Evolutionary conservation across 2,888 invertebrate species (phyloP).

Genomic region (Piscicola geometra): DNA sequence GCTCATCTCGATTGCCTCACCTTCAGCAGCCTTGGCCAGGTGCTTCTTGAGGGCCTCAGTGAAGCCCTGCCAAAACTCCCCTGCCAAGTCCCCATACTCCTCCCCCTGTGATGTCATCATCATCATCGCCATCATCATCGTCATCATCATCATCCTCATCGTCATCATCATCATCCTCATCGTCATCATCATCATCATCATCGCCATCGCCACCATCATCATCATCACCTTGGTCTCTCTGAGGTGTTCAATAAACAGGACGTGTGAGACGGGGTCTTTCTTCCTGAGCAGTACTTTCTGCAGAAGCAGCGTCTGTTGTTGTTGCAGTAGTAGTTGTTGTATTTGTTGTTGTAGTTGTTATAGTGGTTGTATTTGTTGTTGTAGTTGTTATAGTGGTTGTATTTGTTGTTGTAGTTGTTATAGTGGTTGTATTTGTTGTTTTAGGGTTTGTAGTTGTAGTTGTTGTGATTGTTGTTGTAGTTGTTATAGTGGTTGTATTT

Average conservation of each 20-base stretch:
- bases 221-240: slow-evolving; percentile 46
- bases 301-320: slow-evolving; percentile 57
- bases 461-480: too few species aligned
- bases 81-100: slow-evolving; percentile 49
- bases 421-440: too few species aligned
- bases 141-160: neutral
- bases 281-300: slow-evolving; percentile 60
- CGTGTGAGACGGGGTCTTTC: slow-evolving; percentile 60
- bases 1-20: too few species aligned
- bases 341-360: too few species aligned
- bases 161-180: neutral
- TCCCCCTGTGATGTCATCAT: slow-evolving; percentile 42
- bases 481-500: too few species aligned
- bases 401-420: too few species aligned
- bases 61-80: slow-evolving; percentile 62
- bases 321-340: too few species aligned
- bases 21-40: slow-evolving; percentile 47
- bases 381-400: too few species aligned
- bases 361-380: too few species aligned
- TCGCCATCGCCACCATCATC: neutral
- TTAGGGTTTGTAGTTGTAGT: too few species aligned
- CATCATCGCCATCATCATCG: neutral
- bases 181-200: neutral
- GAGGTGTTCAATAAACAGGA: slow-evolving; percentile 60
- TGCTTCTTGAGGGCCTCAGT: slow-evolving; percentile 57